Base-by-base conservation (phyloP, 2,113 vertebrate genomes). In the Planiliza haematocheilus region DNA sequence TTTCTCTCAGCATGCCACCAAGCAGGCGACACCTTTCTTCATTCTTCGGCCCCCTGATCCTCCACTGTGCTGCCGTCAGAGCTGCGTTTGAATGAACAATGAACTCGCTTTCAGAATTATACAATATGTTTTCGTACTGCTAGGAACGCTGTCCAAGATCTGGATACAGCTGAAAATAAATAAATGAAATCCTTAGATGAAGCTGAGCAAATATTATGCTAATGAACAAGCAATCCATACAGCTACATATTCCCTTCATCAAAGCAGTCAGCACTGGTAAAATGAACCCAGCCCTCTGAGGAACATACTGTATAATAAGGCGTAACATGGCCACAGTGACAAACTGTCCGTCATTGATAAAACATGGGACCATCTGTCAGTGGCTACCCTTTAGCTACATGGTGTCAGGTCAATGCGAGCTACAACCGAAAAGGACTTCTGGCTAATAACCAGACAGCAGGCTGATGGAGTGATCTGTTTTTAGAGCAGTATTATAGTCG, bases 401-500 rank as follows among this genome's bases (percentile, higher is more conserved):
- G 20, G 20, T 48, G 70, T 78, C 65, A 72, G 62, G 60, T 81
- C 60, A 78, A 50, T 50, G 57, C 63, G 45, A 81, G 43, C 48
- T 24, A 41, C 14, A 1, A 38, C 63, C 58, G 36, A 68, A 68
- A 56, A 50, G 10, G 20, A 18, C 24, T 43, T 61, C 41, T 70
- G 43, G 60, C 30, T 53, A 51, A 56, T 66, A 70, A 61, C 11
- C n/a, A 49, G 52, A 7, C 41, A n/a, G 24, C 49, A 66, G 37
- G 11, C 46, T 71, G 55, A 30, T 17, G 24, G 38, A 43, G 16
- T 34, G 57, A 57, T 49, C 7, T 51, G 51, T 42, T 37, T 67
- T 8, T 72, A 46, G 14, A 24, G 39, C 30, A 52, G 39, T 67
- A 43, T 3, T 70, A 14, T 7, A 50, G 30, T 64, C 34, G 50